Conservation (phyloP, 2,797 vertebrate genomes). For the Galagoides demidoff region DNA sequence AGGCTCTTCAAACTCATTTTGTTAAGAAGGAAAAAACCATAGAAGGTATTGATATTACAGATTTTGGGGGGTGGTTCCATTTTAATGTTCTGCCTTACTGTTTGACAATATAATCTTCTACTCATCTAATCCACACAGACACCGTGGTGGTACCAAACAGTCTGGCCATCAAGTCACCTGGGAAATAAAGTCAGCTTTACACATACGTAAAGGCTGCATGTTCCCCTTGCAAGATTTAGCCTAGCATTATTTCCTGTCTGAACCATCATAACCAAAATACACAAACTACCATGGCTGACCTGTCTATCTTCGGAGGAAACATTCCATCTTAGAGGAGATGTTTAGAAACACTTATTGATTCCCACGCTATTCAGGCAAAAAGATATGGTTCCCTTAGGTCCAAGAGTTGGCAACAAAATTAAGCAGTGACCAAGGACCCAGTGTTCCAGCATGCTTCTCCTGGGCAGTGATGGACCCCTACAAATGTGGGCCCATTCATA, state of each 20-base stretch:
- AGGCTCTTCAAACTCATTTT: background rate
- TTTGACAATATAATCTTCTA: background rate
- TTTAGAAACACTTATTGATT: background rate
- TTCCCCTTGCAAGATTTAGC: background rate
- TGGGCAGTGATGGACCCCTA: background rate
- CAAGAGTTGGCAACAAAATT: background rate
- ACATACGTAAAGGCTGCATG: background rate
- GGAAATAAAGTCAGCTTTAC: background rate
- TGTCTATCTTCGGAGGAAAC: background rate
- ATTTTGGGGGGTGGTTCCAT: background rate
- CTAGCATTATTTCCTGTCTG: background rate
- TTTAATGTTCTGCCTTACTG: background rate
- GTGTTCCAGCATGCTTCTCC: background rate
- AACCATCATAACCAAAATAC: background rate
- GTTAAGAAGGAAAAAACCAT: background rate
- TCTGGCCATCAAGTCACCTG: background rate
- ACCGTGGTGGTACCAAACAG: background rate
- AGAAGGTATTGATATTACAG: background rate
- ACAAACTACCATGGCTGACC: background rate
- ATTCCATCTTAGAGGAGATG: background rate
- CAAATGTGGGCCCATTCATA: accelerated
- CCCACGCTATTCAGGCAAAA: background rate
- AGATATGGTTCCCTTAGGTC: background rate
- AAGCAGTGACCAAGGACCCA: background rate
- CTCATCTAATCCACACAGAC: background rate